Evolutionary conservation across 2,888 invertebrate species (phyloP).

Genomic region (Lasioglossum morio): DNA sequence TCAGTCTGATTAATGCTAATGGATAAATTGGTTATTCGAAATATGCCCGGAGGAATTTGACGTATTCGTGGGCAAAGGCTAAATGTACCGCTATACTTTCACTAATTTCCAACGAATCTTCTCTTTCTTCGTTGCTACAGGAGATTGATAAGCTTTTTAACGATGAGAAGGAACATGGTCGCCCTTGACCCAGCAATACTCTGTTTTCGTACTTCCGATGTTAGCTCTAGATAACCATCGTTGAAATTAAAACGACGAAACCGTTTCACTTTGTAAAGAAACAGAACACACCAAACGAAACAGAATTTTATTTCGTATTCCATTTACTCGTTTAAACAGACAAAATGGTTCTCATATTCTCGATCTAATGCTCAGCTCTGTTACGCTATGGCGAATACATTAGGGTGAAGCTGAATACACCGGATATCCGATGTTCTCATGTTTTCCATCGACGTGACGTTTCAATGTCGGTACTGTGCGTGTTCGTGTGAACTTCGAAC

Average conservation of each 20-base stretch:
- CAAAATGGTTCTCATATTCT: not conserved
- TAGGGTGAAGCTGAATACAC: constrained; percentile 61
- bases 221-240: no score
- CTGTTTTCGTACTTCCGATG: not conserved
- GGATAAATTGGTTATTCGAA: constrained; percentile 39
- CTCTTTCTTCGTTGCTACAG: not conserved
- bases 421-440: constrained; percentile 75
- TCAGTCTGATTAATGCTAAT: constrained; percentile 27
- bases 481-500: not conserved
- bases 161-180: not conserved
- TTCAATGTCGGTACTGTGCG: constrained; percentile 1
- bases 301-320: not conserved
- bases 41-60: constrained; percentile 51
- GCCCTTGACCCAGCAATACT: not conserved
- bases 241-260: not conserved
- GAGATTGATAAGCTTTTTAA: constrained; percentile 24
- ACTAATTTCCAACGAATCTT: constrained; percentile 47
- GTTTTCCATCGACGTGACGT: not conserved
- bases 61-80: constrained; percentile 36
- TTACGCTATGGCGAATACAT: constrained; percentile 62
- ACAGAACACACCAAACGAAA: not conserved
- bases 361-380: constrained; percentile 22
- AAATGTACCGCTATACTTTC: constrained; percentile 64
- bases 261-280: not conserved
- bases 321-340: no score